Percentiles rank a stretch among this genome's conserved stretches.
Evolutionary conservation across 1,140 invertebrate genomes (phyloP).

Genomic region (Tetramorium simillimum): DNA sequence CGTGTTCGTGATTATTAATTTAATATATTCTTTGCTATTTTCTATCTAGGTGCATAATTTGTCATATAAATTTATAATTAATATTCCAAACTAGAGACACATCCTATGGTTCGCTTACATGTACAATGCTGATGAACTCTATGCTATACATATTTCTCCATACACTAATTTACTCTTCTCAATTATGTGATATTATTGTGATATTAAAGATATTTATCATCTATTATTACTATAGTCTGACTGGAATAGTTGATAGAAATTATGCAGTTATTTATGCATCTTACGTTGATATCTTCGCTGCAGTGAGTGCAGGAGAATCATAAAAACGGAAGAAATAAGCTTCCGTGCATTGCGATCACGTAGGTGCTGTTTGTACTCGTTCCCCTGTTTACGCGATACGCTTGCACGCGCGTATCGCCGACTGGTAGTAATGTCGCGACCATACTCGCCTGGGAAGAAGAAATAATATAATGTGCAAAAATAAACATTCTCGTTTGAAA

Average conservation of each 20-base stretch:
- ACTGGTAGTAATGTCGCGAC: constrained; percentile 35
- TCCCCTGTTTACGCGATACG: constrained; percentile 46
- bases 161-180: neutral
- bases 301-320: neutral
- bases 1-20: neutral
- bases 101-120: neutral
- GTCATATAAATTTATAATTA: neutral
- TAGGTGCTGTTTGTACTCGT: constrained; percentile 42
- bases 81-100: neutral
- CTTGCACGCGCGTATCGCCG: constrained; percentile 20
- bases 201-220: neutral
- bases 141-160: neutral
- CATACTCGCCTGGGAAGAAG: neutral
- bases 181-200: neutral
- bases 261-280: neutral
- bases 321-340: constrained; percentile 35
- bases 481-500: constrained; percentile 9
- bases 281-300: neutral
- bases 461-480: constrained; percentile 19
- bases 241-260: constrained; percentile 12
- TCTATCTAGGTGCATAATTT: neutral
- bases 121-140: neutral
- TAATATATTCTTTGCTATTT: neutral
- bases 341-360: constrained; percentile 44
- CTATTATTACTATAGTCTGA: neutral